phyloP scores from a whole-genome alignment of 2,797 vertebrate genomes.

The Staurois parvus region DNA sequence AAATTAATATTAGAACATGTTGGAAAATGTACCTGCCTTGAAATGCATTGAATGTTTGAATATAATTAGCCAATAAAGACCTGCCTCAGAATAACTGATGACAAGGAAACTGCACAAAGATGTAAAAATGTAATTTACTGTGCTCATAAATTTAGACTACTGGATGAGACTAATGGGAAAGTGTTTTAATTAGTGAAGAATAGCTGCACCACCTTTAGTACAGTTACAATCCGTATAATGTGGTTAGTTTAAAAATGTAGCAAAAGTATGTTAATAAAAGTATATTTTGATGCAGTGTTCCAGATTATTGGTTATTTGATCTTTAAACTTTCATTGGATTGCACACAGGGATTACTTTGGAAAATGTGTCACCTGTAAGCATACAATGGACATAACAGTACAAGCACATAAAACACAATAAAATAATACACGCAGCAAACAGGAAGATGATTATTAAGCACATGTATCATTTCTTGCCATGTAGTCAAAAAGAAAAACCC shows the following conservation, averaged over 20 bases:
- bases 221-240: neutral
- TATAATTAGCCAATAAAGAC: conserved; percentile 37
- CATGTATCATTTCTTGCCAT: no score
- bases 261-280: neutral
- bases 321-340: no score
- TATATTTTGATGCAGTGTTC: no score
- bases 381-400: no score
- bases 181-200: conserved; percentile 16
- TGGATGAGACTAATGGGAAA: conserved; percentile 2
- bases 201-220: neutral
- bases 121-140: conserved; percentile 15
- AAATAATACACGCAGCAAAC: no score
- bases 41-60: neutral
- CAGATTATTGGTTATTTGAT: no score
- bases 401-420: no score
- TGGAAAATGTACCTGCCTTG: neutral
- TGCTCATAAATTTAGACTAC: conserved; percentile 35
- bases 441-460: no score
- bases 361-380: no score
- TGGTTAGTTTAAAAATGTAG: neutral
- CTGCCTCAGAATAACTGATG: conserved; percentile 23
- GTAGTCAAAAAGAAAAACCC: no score
- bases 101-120: conserved; percentile 3
- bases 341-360: no score
- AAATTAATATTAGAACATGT: conserved; percentile 10